These are phyloP conservation scores for Lithophane semibrunnea DNA, from an alignment of 2,888 invertebrate genomes.

Conservation along the genomic window DNA sequence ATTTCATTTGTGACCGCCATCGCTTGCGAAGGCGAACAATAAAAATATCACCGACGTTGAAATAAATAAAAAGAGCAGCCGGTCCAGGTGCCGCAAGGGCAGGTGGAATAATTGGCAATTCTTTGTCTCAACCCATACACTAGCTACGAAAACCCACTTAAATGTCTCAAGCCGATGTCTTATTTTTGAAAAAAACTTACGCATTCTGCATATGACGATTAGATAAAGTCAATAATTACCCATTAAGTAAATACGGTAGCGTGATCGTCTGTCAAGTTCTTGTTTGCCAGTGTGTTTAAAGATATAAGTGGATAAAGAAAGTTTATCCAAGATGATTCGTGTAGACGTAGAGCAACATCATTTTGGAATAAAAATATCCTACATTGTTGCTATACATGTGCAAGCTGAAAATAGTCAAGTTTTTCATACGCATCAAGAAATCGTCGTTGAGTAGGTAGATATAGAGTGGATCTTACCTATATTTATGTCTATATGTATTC, in stretches of 20 bases:
- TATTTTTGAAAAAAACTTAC: constrained; percentile 73
- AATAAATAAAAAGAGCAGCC: constrained; percentile 89
- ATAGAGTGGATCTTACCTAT: neutral
- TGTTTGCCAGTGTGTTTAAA: constrained; percentile 37
- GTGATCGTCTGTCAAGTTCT: constrained; percentile 47
- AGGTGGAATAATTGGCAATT: constrained; percentile 90
- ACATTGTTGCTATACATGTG: constrained; percentile 17
- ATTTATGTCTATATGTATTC: neutral
- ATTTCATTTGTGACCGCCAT: constrained; percentile 79
- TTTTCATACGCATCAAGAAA: constrained; percentile 17
- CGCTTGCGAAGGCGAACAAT: constrained; percentile 85
- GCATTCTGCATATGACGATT: constrained; percentile 55
- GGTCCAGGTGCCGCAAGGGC: constrained; percentile 88
- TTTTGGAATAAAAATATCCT: constrained; percentile 28
- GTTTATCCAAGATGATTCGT: constrained; percentile 27
- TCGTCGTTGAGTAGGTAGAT: neutral
- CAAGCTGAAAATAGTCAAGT: constrained; percentile 28
- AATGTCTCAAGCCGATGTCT: constrained; percentile 80
- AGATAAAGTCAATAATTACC: constrained; percentile 60
- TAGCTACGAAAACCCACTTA: constrained; percentile 82
- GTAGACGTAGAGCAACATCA: constrained; percentile 12
- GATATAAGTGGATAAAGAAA: constrained; percentile 35
- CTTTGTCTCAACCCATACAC: constrained; percentile 87
- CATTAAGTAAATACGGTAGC: constrained; percentile 57
- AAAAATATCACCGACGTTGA: constrained; percentile 89